Conservation (phyloP, 2,888 invertebrate species). For the Amphipyra berbera region DNA sequence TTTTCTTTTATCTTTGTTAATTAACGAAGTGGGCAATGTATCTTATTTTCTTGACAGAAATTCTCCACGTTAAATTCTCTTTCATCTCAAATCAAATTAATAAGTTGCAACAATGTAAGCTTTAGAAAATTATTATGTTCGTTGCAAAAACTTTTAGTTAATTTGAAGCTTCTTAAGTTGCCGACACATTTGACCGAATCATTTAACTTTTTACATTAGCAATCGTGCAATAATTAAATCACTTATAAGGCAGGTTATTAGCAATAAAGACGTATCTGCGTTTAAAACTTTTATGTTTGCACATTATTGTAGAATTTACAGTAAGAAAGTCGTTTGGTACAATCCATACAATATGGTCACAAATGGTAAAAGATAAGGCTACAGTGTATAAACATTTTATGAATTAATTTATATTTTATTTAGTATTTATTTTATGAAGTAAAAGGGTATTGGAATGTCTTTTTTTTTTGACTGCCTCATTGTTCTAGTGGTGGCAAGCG, state of each 20-base stretch:
- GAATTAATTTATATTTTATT: too few species aligned
- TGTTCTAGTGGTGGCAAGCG: too few species aligned
- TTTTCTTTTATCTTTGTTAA: neutral
- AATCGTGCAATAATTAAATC: conserved; percentile 29
- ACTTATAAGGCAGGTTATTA: conserved; percentile 10
- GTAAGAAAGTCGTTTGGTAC: neutral
- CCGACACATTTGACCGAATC: conserved; percentile 32
- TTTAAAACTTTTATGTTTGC: neutral
- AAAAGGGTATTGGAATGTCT: too few species aligned
- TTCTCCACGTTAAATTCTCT: neutral
- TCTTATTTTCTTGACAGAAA: conserved; percentile 24
- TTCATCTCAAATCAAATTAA: conserved; percentile 9
- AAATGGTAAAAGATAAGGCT: neutral
- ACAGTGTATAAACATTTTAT: neutral
- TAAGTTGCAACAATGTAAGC: conserved; percentile 32
- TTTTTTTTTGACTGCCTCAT: too few species aligned
- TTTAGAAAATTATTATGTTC: conserved; percentile 34
- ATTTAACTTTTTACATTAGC: conserved; percentile 30
- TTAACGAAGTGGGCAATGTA: conserved; percentile 1
- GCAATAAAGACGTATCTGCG: conserved; percentile 5
- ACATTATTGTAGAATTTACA: neutral
- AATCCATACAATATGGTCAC: neutral
- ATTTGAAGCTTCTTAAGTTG: conserved; percentile 25
- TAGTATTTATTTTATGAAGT: too few species aligned
- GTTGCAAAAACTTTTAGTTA: conserved; percentile 26